Conservation (phyloP, 2,113 vertebrate species). For the Baryphthengus martii region DNA sequence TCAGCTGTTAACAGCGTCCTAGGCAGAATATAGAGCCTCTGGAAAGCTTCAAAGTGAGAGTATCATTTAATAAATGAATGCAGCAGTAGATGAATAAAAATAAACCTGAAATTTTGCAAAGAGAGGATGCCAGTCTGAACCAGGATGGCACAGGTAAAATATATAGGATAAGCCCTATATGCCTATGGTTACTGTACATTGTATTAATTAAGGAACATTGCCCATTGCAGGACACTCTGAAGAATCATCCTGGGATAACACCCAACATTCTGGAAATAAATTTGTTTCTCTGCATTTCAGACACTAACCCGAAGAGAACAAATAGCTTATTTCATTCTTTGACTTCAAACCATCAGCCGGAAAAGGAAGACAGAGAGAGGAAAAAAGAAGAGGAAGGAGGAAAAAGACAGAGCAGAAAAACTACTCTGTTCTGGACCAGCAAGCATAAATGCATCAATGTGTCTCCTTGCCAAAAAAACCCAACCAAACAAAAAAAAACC, state of each 20-base stretch:
- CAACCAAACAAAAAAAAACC: not conserved
- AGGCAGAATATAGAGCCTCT: not conserved
- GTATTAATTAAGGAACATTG: slow-evolving; percentile 55
- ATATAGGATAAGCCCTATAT: slow-evolving; percentile 22
- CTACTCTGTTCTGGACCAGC: not conserved
- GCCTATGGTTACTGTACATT: not conserved
- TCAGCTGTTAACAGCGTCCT: not conserved
- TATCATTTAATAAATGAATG: slow-evolving; percentile 42
- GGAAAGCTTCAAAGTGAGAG: not conserved
- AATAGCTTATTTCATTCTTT: not conserved
- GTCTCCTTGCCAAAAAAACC: not conserved
- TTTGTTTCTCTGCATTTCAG: not conserved
- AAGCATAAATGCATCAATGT: not conserved
- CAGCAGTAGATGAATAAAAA: slow-evolving; percentile 18
- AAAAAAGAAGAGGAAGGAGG: not conserved
- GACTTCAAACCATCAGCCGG: not conserved
- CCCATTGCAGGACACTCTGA: slow-evolving; percentile 3
- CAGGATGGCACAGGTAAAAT: slow-evolving; percentile 27
- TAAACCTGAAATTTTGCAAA: not conserved
- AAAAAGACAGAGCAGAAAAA: not conserved
- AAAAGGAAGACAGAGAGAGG: not conserved
- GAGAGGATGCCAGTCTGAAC: not conserved
- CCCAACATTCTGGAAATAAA: slow-evolving; percentile 50
- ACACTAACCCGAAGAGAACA: not conserved
- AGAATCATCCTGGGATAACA: slow-evolving; percentile 58